phyloP scores from a whole-genome alignment of 2,113 vertebrate species.

The Pagrus major region DNA sequence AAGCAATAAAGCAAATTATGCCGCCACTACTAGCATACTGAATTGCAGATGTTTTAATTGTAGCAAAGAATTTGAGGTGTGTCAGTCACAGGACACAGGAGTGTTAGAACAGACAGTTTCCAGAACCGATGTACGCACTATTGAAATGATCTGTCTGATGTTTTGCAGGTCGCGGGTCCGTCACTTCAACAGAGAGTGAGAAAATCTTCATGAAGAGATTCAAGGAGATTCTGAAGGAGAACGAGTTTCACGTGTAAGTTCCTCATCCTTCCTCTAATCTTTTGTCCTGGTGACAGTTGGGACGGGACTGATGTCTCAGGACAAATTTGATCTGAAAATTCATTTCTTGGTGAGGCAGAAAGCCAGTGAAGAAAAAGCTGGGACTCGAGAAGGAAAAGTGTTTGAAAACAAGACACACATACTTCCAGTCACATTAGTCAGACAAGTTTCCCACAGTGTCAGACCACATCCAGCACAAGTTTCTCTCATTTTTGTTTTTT shows the following conservation, averaged over 20 bases:
- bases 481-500: conserved; percentile 12
- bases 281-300: background rate
- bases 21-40: background rate
- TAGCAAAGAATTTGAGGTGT: background rate
- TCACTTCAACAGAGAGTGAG: conserved; percentile 91
- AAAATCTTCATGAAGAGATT: conserved; percentile 93
- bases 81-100: conserved; percentile 1
- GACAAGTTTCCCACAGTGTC: conserved; percentile 7
- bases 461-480: conserved; percentile 22
- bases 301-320: background rate
- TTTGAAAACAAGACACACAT: conserved; percentile 36
- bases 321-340: background rate
- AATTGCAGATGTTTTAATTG: conserved; percentile 21
- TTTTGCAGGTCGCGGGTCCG: conserved; percentile 90
- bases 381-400: background rate
- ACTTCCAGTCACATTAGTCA: conserved; percentile 26
- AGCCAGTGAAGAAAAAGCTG: background rate
- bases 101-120: background rate
- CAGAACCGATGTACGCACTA: background rate
- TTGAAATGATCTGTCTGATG: conserved; percentile 35
- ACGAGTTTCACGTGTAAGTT: conserved; percentile 94
- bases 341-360: background rate
- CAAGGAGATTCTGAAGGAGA: conserved; percentile 94
- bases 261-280: background rate
- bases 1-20: background rate